A percentile compares a stretch with the other conserved stretches of the same genome.
These are phyloP conservation scores for Oryzias curvinotus DNA, from an alignment of 2,113 vertebrate genomes.

Conservation along the genomic window DNA sequence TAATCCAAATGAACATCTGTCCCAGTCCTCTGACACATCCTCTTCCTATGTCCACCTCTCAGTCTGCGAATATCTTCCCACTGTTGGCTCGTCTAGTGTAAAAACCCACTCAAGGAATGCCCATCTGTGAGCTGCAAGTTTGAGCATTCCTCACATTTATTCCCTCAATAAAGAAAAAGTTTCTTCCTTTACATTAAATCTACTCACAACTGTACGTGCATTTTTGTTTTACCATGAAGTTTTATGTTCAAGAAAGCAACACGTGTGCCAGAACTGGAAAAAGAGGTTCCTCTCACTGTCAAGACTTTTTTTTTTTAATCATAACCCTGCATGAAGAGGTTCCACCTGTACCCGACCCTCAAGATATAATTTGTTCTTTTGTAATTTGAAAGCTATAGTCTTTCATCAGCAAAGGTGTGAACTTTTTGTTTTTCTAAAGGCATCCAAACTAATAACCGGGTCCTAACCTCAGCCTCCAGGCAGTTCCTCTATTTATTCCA, in stretches of 20 bases:
- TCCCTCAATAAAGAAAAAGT: constrained; percentile 1
- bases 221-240: neutral
- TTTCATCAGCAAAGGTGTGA: constrained; percentile 15
- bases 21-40: constrained; percentile 11
- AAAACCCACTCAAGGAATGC: constrained; percentile 46
- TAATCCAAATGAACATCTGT: constrained; percentile 43
- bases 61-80: constrained; percentile 11
- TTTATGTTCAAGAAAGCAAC: neutral
- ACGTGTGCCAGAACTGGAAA: neutral
- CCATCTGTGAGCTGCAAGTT: constrained; percentile 47
- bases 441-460: constrained; percentile 16
- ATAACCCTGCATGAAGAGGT: too few relatives aligned
- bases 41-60: constrained; percentile 24
- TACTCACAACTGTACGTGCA: constrained; percentile 14
- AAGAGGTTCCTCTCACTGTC: too few relatives aligned
- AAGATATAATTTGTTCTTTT: neutral
- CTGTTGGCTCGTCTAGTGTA: constrained; percentile 20
- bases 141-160: constrained; percentile 37
- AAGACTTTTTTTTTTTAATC: too few relatives aligned
- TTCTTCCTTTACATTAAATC: constrained; percentile 21
- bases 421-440: constrained; percentile 16
- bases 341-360: too few relatives aligned
- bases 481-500: constrained; percentile 15
- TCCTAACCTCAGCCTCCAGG: constrained; percentile 20
- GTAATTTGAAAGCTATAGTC: neutral